phyloP scores from a whole-genome alignment of 23 tunicate species.

The Botrylloides violaceus region DNA sequence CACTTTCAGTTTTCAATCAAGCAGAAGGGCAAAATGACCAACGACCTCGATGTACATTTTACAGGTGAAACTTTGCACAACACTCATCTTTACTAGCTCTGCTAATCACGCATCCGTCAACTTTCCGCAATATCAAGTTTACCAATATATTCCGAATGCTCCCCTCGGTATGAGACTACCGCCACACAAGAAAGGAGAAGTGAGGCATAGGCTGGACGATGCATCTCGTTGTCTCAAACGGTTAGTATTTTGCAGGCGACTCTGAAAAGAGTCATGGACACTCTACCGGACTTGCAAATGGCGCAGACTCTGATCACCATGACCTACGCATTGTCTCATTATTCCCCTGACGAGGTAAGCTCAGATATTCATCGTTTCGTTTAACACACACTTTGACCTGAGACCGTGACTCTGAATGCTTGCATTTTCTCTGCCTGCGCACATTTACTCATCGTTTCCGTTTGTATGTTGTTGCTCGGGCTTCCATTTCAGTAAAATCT shows the following conservation, averaged over 20 bases:
- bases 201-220: no score
- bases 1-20: no score
- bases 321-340: constrained; percentile 33
- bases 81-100: constrained; percentile 35
- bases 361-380: no score
- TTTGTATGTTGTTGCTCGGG: no score
- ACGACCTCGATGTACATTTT: not conserved
- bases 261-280: constrained; percentile 31
- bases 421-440: no score
- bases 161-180: constrained; percentile 37
- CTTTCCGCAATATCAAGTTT: constrained; percentile 35
- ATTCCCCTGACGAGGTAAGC: constrained; percentile 53
- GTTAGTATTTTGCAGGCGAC: constrained; percentile 42
- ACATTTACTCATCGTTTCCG: no score
- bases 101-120: constrained; percentile 47
- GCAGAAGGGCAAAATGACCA: no score
- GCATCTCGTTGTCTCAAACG: no score
- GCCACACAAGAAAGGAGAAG: constrained; percentile 41
- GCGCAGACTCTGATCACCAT: constrained; percentile 20
- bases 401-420: no score
- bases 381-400: no score
- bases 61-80: constrained; percentile 28
- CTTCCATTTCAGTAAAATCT: no score
- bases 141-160: constrained; percentile 31
- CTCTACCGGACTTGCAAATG: constrained; percentile 46